A percentile compares a stretch with the other conserved stretches of the same genome.
Evolutionary conservation across 2,888 invertebrate genomes (phyloP).

Genomic region (Folsomia candida): DNA sequence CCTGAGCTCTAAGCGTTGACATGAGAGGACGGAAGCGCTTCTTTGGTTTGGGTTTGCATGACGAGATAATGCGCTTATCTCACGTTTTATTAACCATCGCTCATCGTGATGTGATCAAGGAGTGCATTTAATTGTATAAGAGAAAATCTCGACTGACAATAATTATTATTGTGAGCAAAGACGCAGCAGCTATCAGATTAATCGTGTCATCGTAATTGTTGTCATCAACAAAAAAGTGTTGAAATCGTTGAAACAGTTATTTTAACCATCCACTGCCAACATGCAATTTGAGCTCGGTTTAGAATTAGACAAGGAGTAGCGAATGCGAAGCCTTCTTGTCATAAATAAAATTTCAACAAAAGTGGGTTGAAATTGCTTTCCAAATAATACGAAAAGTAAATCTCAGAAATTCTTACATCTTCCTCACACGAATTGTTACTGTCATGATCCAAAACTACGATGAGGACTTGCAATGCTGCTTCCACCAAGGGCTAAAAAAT

Average conservation of each 20-base stretch:
- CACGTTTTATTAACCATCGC: too few species aligned
- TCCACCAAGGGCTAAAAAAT: slow-evolving; percentile 93
- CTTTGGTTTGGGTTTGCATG: too few species aligned
- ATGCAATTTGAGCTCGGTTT: neutral
- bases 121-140: neutral
- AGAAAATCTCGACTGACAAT: neutral
- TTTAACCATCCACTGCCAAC: neutral
- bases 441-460: slow-evolving; percentile 95
- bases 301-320: neutral
- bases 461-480: slow-evolving; percentile 85
- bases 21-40: too few species aligned
- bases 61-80: neutral
- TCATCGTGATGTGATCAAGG: neutral
- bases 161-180: neutral
- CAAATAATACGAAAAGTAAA: slow-evolving; percentile 31
- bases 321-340: neutral
- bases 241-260: neutral
- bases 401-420: slow-evolving; percentile 58
- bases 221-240: neutral
- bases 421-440: slow-evolving; percentile 60
- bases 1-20: too few species aligned
- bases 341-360: neutral
- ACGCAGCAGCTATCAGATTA: neutral
- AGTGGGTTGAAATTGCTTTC: neutral
- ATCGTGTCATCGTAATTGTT: neutral